Evolutionary conservation across 2,888 invertebrate species (phyloP), one percentile per base, ranked within the genome.

Genomic region (Eristalis pertinax): DNA sequence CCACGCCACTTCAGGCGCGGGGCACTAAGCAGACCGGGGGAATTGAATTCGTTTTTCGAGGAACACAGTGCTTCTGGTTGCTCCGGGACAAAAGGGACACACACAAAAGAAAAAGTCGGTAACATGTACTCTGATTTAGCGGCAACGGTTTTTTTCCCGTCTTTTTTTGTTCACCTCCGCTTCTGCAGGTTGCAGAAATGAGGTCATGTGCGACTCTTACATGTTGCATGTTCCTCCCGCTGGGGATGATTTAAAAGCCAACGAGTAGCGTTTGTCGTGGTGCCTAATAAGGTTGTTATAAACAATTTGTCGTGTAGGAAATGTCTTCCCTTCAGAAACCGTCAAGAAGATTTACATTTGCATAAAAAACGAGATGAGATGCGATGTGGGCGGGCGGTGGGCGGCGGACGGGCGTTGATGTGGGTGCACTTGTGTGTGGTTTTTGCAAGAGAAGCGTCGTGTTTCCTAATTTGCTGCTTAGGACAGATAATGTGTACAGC

Each of bases 41-140:
- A 76, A 81, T 76, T 50, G 68, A 74, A 76, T 84, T 70, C 64
- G 73, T 69, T 77, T 85, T 76, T 58, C 38, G 65, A 50, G 63
- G 75, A 81, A 60, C 62, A 82, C 63, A 60, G 82, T 32, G 32
- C 82, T 85, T 24, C 68, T 77, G 85, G 85, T 74, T 43, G 56
- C 62, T 73, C 19, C 24, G 22, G 74, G 60, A 63, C 43, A 74
- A 80, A 32, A 74, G 72, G 62, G 43, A 63, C 32, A 50, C 58
- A 58, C 67, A 74, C 29, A 65, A 22, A 38, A 35, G 7, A 38
- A 65, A 65, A 65, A 19, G 29, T 76, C 32, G 15, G n/a, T 56
- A 56, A 69, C 69, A 50, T 70, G 58, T 67, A 75, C 58, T 19
- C 43, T 77, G 77, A 70, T 70, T 77, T 77, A 70, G 69, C 58